phyloP scores from a whole-genome alignment of 2,797 vertebrate genomes.

The Pseudochaenichthys georgianus region DNA sequence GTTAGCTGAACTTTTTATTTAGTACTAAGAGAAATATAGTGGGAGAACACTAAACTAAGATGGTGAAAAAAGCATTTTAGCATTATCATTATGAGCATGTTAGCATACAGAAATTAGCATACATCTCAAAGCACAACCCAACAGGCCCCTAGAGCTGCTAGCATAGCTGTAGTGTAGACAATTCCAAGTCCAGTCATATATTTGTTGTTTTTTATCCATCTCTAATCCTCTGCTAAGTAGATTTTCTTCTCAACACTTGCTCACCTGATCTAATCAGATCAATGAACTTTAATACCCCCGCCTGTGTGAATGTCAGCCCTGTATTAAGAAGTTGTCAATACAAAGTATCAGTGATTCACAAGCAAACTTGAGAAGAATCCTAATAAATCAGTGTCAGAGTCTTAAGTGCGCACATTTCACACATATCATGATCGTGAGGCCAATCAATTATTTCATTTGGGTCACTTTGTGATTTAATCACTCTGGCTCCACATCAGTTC shows the following conservation, averaged over 20 bases:
- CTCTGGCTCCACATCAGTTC: conserved; percentile 58
- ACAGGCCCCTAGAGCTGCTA: too few species aligned
- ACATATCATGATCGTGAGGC: conserved; percentile 46
- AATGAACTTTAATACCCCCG: conserved; percentile 29
- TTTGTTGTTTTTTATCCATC: background rate
- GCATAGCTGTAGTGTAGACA: background rate
- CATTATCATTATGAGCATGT: too few species aligned
- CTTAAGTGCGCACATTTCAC: conserved; percentile 48
- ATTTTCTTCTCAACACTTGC: background rate
- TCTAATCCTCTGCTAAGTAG: conserved; percentile 24
- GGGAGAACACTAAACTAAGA: too few species aligned
- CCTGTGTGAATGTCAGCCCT: conserved; percentile 29
- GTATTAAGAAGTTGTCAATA: conserved; percentile 51
- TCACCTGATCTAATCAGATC: conserved; percentile 35
- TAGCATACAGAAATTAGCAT: too few species aligned
- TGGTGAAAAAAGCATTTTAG: too few species aligned
- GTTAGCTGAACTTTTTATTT: background rate
- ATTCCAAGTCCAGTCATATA: conserved; percentile 24
- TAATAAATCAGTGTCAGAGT: conserved; percentile 50
- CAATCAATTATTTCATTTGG: conserved; percentile 74
- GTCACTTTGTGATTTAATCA: conserved; percentile 73
- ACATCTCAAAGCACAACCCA: too few species aligned
- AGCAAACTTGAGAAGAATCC: conserved; percentile 45
- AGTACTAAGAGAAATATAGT: too few species aligned
- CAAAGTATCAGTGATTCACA: conserved; percentile 42